Percentiles rank a stretch among this genome's conserved stretches.
Conservation (phyloP, 30 jellyfish, hydroid and myxozoan genomes). For the Hydra vulgaris region DNA sequence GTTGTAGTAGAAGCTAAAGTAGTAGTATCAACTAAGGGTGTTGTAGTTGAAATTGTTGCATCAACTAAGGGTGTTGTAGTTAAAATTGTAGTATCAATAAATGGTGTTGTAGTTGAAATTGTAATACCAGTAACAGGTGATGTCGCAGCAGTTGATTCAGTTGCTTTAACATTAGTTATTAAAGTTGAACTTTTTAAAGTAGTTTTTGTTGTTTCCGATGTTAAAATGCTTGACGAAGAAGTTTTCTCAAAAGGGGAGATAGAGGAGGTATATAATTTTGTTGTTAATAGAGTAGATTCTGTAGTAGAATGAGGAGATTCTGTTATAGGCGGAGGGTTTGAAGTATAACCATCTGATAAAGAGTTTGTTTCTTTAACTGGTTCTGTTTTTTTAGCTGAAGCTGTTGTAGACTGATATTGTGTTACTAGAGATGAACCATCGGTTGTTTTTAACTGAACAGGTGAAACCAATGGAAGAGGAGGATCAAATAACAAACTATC, state of each 20-base stretch:
- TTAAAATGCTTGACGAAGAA: conserved; percentile 23
- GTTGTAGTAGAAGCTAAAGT: conserved; percentile 42
- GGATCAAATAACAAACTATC: conserved; percentile 25
- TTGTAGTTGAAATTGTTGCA: conserved; percentile 32
- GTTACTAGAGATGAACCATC: conserved; percentile 10
- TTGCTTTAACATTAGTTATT: conserved; percentile 10
- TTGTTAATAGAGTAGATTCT: no score
- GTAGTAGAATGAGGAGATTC: not conserved
- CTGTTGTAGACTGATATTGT: conserved; percentile 17
- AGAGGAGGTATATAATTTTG: not conserved
- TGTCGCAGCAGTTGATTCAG: conserved; percentile 14
- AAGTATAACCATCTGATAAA: no score
- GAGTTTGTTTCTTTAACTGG: no score
- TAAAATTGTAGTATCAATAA: conserved; percentile 25
- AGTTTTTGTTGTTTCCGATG: conserved; percentile 12
- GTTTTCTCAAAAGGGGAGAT: not conserved
- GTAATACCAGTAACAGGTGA: conserved; percentile 35
- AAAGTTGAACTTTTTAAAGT: no score
- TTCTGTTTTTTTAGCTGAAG: conserved; percentile 2
- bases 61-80: conserved; percentile 33
- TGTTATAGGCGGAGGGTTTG: no score
- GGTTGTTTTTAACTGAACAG: not conserved
- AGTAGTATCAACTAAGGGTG: conserved; percentile 28
- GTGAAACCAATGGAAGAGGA: conserved; percentile 22
- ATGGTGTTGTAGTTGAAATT: conserved; percentile 36